Conservation (phyloP, 2,113 vertebrate genomes). For the Plotosus lineatus region DNA sequence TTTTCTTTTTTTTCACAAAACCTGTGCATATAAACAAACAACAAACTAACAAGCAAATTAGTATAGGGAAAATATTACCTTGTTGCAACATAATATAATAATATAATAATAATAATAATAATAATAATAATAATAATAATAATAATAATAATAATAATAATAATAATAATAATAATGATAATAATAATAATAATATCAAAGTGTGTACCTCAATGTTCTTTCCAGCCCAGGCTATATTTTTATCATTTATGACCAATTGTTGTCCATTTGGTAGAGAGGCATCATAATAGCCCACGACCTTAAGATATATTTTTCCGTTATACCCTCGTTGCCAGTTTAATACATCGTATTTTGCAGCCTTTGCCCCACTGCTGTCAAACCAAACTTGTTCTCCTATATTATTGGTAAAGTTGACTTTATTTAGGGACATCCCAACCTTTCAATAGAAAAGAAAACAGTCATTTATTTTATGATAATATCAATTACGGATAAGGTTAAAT, state of each 20-base stretch:
- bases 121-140: no score
- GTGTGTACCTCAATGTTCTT: conserved; percentile 25
- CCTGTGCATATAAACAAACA: no score
- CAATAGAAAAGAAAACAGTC: neutral
- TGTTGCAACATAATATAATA: no score
- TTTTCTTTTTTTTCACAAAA: no score
- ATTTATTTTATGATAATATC: neutral
- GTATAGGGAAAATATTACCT: no score
- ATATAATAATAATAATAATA: no score
- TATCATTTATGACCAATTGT: conserved; percentile 61
- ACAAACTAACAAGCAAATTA: no score
- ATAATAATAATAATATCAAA: no score
- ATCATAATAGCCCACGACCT: conserved; percentile 72
- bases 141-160: no score
- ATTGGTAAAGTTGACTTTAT: conserved; percentile 65
- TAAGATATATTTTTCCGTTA: conserved; percentile 59
- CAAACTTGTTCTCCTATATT: conserved; percentile 65
- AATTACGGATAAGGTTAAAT: no score
- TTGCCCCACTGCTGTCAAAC: conserved; percentile 70
- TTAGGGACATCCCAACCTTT: conserved; percentile 57
- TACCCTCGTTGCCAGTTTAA: conserved; percentile 70
- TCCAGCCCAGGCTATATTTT: conserved; percentile 65
- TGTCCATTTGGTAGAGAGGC: conserved; percentile 64
- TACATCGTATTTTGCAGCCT: conserved; percentile 69
- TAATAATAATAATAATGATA: no score